Base-by-base conservation (phyloP, 1,140 invertebrate genomes). In the Babylonia areolata region DNA sequence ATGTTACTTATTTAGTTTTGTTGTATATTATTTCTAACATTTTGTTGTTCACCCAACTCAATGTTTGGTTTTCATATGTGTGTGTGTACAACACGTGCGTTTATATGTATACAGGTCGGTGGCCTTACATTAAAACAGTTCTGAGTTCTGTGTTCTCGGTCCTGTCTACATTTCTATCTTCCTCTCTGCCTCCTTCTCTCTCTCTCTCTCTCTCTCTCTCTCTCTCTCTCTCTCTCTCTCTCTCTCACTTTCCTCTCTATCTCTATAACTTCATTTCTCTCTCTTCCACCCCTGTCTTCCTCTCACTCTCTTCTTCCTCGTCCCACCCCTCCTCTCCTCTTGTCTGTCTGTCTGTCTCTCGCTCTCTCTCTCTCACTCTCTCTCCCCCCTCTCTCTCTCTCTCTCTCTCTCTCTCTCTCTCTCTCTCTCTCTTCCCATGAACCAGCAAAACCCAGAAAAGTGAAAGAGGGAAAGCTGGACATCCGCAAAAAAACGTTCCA, bases 161-260 rank as follows among this genome's bases (percentile, higher is more conserved):
- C 17, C 46, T 51, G 1, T 51, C 46, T 51, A 0, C 17, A 9
- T 51, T 0, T 51, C 46, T 46, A 15, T 46, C 46, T 51, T 0
- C 17, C 46, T 51, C 0, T 51, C 46, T 51, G 42, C 17, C 46
- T 51, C 46, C 17, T 17, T 51, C 46, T 51, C 58, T 64, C 58
- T 64, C 58, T 64, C 58, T 64, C 58, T 64, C 58, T 64, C 58
- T 64, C 58, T 64, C 58, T 64, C 58, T 64, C 58, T 64, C 58
- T 64, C 58, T 64, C 58, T 64, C 58, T 64, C 58, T 64, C 58
- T 64, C 9, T 64, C 58, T 64, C 9, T 64, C 58, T 3, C 58
- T 64, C 58, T 64, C 58, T 64, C 58, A 12, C 58, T 64, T 20
- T 64, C 58, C 23, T 28, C 28, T 28, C 28, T 28, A 12, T 20